Percentiles rank a stretch among this genome's conserved stretches.
phyloP scores from a whole-genome alignment of 2,113 vertebrate species.

The Lanius collurio region DNA sequence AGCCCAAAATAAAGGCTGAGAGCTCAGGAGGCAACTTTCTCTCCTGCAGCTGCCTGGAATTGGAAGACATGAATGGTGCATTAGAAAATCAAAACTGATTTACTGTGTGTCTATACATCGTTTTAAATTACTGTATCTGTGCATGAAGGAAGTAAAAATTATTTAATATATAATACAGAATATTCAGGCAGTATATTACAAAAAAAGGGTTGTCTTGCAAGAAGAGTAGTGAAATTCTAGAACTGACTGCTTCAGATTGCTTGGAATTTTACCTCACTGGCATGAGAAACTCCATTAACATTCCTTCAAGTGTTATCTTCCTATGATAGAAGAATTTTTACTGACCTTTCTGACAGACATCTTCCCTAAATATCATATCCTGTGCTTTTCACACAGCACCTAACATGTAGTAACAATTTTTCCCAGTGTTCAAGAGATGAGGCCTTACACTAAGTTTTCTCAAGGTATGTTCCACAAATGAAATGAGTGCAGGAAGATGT shows the following conservation, averaged over 20 bases:
- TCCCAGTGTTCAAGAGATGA: background rate
- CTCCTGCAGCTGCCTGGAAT: background rate
- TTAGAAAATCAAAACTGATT: background rate
- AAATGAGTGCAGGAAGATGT: background rate
- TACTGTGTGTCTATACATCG: background rate
- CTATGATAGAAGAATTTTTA: background rate
- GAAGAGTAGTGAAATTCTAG: background rate
- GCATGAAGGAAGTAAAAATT: background rate
- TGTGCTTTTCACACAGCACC: background rate
- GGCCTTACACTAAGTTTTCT: background rate
- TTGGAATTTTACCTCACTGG: background rate
- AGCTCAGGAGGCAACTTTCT: background rate
- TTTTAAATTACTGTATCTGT: background rate
- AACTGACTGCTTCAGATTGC: background rate
- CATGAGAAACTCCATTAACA: background rate
- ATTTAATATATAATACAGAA: background rate
- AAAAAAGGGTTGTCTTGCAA: background rate
- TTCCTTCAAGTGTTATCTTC: background rate
- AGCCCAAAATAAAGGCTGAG: background rate
- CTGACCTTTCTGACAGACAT: background rate
- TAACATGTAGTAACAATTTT: background rate
- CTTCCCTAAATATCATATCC: background rate
- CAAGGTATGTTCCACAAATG: background rate
- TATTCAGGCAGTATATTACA: background rate
- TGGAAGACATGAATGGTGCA: rapidly evolving